These are phyloP conservation scores for Mayetiola destructor DNA, from an alignment of 2,888 invertebrate genomes.

Conservation along the genomic window DNA sequence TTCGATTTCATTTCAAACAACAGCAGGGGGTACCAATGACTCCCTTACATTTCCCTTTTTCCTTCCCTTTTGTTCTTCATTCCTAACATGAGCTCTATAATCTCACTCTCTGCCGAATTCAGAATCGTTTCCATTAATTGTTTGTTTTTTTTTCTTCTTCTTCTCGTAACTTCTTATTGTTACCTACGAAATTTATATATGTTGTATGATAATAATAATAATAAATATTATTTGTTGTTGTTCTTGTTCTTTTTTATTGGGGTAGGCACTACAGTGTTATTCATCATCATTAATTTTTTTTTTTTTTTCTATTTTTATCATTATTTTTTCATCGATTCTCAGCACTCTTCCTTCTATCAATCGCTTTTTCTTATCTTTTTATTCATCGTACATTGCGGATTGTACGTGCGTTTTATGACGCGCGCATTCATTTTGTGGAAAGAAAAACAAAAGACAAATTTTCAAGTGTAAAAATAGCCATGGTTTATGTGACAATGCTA, in stretches of 20 bases:
- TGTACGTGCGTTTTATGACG: not conserved
- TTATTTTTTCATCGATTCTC: no score
- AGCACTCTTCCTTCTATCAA: conserved; percentile 14
- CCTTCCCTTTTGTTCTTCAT: no score
- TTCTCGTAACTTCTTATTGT: no score
- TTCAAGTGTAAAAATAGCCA: conserved; percentile 6
- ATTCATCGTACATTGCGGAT: not conserved
- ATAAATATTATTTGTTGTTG: conserved; percentile 18
- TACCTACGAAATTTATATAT: conserved; percentile 16
- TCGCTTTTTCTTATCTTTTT: not conserved
- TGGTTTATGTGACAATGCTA: conserved; percentile 5
- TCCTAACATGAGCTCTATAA: not conserved
- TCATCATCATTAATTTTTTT: conserved; percentile 19
- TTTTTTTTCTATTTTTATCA: conserved; percentile 17
- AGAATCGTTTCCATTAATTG: not conserved
- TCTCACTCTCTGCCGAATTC: not conserved
- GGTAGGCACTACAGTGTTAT: conserved; percentile 26
- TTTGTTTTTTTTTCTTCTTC: no score
- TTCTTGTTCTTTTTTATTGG: conserved; percentile 20
- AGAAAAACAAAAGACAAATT: not conserved
- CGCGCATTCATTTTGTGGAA: not conserved
- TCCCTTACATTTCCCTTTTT: no score
- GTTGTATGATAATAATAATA: conserved; percentile 17
- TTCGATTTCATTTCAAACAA: no score
- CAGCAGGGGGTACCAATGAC: no score